Percentiles rank a stretch among this genome's conserved stretches.
phyloP scores from a whole-genome alignment of 2,113 vertebrate species.

The Nycticorax nycticorax region DNA sequence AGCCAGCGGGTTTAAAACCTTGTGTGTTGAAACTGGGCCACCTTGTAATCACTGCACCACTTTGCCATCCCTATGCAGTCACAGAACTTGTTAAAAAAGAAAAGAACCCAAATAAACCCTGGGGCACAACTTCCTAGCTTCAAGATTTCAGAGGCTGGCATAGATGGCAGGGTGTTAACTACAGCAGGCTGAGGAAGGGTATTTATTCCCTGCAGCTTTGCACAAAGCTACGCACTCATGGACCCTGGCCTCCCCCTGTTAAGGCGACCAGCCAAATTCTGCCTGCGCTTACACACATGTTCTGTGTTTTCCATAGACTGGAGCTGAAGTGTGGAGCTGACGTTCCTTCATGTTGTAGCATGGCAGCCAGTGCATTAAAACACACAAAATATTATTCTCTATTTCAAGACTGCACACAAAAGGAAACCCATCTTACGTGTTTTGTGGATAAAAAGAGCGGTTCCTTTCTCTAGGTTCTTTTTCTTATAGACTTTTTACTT shows the following conservation, averaged over 20 bases:
- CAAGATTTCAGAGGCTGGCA: not conserved
- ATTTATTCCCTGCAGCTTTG: not conserved
- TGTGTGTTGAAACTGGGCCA: not conserved
- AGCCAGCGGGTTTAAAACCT: not conserved
- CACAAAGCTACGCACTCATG: not conserved
- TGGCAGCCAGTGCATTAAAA: not conserved
- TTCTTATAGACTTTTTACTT: not conserved
- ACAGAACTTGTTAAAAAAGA: not conserved
- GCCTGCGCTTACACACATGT: not conserved
- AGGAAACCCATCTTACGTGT: not conserved
- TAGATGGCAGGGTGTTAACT: not conserved
- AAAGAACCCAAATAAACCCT: not conserved
- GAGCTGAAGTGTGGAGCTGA: not conserved
- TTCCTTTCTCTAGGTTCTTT: not conserved
- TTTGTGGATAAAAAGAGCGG: not conserved
- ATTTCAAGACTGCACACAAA: not conserved
- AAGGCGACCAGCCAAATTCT: not conserved
- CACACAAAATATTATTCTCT: not conserved
- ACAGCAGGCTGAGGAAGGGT: not conserved
- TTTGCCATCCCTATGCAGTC: not conserved
- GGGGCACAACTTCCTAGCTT: not conserved
- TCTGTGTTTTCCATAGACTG: not conserved
- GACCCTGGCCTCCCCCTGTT: not conserved
- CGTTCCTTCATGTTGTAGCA: not conserved
- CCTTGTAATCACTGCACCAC: not conserved